Evolutionary conservation across 2,113 vertebrate genomes (phyloP).

Genomic region (Periophthalmus modestus): DNA sequence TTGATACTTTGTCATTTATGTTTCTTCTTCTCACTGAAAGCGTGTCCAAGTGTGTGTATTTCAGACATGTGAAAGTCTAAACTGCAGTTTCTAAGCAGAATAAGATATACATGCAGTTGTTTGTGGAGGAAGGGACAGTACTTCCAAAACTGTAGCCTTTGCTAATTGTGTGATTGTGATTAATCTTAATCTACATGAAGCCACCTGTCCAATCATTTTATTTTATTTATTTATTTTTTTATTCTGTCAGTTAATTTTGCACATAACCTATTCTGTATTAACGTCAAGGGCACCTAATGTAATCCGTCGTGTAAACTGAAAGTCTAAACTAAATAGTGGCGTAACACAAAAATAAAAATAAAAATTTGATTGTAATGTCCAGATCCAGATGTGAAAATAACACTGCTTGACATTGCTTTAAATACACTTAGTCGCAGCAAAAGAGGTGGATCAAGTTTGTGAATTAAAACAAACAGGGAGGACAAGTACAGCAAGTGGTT

Average conservation of each 20-base stretch:
- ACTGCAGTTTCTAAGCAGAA: too few species aligned
- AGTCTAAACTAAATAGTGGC: not conserved
- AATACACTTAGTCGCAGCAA: not conserved
- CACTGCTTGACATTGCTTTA: conserved; percentile 3
- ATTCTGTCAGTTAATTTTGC: not conserved
- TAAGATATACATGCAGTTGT: too few species aligned
- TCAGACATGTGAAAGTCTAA: too few species aligned
- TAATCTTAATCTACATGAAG: too few species aligned
- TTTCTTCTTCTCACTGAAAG: too few species aligned
- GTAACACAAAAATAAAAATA: not conserved
- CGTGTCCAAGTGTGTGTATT: too few species aligned
- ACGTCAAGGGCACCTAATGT: not conserved
- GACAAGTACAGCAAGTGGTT: conserved; percentile 12
- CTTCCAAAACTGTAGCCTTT: too few species aligned
- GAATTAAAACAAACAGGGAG: conserved; percentile 13
- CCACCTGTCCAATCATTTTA: too few species aligned
- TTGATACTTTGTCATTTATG: too few species aligned
- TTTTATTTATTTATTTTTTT: too few species aligned
- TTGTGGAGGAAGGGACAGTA: too few species aligned
- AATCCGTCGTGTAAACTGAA: not conserved
- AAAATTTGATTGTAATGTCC: not conserved
- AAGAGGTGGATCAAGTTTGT: conserved; percentile 23
- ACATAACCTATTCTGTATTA: not conserved
- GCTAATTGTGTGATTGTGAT: too few species aligned
- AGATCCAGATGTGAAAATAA: not conserved